Evolutionary conservation across 2,888 invertebrate species (phyloP), one percentile per base, ranked within the genome.

Genomic region (Neuroscelio doddi): DNA sequence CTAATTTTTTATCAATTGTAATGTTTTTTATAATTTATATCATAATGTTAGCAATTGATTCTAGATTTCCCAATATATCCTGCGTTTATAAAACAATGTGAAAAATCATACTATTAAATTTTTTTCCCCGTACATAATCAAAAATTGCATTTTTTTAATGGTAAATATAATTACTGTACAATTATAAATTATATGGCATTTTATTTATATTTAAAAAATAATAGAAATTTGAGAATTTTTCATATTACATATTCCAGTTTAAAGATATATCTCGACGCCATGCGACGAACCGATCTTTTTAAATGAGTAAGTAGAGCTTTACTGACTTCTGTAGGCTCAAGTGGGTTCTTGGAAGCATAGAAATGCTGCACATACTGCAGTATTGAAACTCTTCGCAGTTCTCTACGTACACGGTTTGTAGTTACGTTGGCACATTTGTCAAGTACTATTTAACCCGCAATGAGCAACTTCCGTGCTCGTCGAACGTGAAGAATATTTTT

Each of bases 301-400:
- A n/a, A n/a, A n/a, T n/a, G n/a, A n/a, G n/a, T n/a, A 46, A 46
- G 45, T 34, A 64, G 41, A 39, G 46, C 41, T 58, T 34, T 42
- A 50, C 57, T 64, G 50, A 50, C 24, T 39, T 46, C 42, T 12
- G 47, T 63, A 14, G 36, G 26, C 50, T 55, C 41, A 55, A 64
- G 64, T 58, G 46, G 58, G 46, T 58, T 50, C 50, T 58, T 55
- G 36, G 55, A 26, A 58, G 36, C 46, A 46, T 53, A 29, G 45
- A 26, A 50, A 55, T 46, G 50, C 44, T 45, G 46, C 53, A 64
- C 49, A 64, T 52, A 53, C 64, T 53, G 49, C 50, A 64, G 58
- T 36, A 58, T 53, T 64, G 41, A 53, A 53, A 58, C 51, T 53
- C 56, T 52, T 58, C 53, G 53, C 58, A 64, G 58, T 51, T 44